Evolutionary conservation across 2,888 invertebrate species (phyloP).

Genomic region (Campoplex nolae): DNA sequence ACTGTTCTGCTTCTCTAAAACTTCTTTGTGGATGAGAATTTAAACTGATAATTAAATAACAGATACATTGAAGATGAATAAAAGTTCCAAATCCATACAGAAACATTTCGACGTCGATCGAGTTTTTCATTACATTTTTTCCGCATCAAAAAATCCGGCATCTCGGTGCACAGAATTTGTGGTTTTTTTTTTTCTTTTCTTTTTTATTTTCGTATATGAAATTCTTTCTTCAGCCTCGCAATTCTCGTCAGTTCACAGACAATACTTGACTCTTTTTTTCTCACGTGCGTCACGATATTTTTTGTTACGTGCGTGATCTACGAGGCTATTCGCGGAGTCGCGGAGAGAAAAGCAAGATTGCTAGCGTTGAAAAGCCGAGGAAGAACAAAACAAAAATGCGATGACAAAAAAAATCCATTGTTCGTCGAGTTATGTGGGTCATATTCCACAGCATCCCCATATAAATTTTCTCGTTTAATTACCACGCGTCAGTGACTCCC

Average conservation of each 20-base stretch:
- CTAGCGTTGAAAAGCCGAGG: constrained; percentile 39
- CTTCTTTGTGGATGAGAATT: background rate
- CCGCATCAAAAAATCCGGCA: no score
- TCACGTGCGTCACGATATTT: constrained; percentile 14
- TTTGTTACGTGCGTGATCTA: constrained; percentile 21
- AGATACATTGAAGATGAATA: background rate
- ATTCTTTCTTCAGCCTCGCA: background rate
- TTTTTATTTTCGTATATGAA: background rate
- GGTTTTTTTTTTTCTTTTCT: background rate
- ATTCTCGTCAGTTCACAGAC: background rate
- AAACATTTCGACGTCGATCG: background rate
- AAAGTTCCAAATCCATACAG: background rate
- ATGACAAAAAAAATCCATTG: constrained; percentile 60
- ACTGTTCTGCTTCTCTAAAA: background rate
- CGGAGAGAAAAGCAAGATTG: background rate
- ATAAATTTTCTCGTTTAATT: constrained; percentile 66
- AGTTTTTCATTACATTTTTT: background rate
- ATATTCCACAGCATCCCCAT: constrained; percentile 46
- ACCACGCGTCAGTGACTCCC: constrained; percentile 48
- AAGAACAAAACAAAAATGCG: constrained; percentile 46
- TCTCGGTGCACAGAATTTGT: background rate
- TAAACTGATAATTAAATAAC: background rate
- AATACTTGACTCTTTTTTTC: background rate
- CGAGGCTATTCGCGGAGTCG: background rate
- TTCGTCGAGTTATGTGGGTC: constrained; percentile 62